Percentiles rank a stretch among this genome's conserved stretches.
These are phyloP conservation scores for Alitta virens DNA, from an alignment of 2,888 invertebrate genomes.

Conservation along the genomic window DNA sequence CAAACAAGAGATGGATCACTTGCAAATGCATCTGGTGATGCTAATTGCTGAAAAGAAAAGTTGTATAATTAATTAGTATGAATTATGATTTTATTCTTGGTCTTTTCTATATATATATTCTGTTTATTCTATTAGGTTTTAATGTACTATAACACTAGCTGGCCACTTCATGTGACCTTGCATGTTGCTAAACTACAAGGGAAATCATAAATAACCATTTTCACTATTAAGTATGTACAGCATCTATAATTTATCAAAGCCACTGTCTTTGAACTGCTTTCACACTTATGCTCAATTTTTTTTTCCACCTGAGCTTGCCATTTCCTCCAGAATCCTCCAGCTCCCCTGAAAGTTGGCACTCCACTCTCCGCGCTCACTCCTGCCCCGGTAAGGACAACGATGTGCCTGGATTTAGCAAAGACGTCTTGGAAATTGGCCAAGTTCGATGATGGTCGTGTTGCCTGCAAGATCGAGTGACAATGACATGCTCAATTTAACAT, in stretches of 20 bases:
- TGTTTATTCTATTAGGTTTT: too few species aligned
- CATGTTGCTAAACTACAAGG: too few species aligned
- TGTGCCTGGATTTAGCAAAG: constrained; percentile 65
- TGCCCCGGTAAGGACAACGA: constrained; percentile 70
- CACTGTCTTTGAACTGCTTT: too few species aligned
- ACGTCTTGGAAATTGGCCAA: constrained; percentile 63
- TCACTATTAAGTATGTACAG: too few species aligned
- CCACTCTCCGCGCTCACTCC: constrained; percentile 83
- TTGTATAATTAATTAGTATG: background rate
- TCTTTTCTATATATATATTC: too few species aligned
- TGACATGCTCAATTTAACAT: too few species aligned
- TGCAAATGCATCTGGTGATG: constrained; percentile 70
- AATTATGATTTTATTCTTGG: background rate
- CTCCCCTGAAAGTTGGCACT: constrained; percentile 81
- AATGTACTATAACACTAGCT: too few species aligned
- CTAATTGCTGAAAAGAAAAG: constrained; percentile 47
- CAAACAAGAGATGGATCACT: constrained; percentile 77
- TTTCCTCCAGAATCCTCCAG: constrained; percentile 79
- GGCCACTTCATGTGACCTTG: too few species aligned
- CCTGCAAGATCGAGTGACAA: too few species aligned
- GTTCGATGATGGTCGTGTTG: constrained; percentile 43
- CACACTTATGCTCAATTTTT: too few species aligned
- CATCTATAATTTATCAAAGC: too few species aligned
- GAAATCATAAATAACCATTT: too few species aligned
- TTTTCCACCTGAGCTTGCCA: constrained; percentile 64